Conservation (phyloP, 2,888 invertebrate genomes). For the Lasioglossum malachurum region DNA sequence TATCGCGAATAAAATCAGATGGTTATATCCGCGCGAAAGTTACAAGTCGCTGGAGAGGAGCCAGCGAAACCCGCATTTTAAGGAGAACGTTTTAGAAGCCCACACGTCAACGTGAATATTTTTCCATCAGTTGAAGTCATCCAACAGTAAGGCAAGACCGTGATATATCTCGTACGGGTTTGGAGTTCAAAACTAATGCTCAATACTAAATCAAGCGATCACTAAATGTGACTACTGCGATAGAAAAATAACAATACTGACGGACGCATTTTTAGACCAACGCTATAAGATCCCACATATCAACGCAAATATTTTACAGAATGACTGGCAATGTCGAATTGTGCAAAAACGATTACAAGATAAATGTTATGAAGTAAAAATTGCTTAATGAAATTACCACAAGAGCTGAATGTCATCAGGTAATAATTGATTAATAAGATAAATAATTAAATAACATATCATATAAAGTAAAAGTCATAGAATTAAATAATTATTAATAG, state of each 20-base stretch:
- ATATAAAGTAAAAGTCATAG: neutral
- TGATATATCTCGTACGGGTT: too few species aligned
- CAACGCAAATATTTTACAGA: neutral
- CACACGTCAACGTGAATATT: neutral
- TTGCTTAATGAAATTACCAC: too few species aligned
- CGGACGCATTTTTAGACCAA: neutral
- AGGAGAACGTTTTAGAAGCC: constrained; percentile 5
- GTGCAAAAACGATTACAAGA: too few species aligned
- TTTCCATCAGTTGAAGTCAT: neutral
- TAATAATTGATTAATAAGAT: neutral
- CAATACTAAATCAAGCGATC: neutral
- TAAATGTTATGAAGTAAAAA: too few species aligned
- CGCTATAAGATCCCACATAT: neutral
- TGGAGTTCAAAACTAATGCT: neutral
- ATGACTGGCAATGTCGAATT: neutral
- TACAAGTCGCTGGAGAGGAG: constrained; percentile 26
- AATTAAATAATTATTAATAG: neutral
- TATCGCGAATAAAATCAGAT: constrained; percentile 21
- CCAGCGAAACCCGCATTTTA: neutral
- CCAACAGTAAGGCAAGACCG: neutral
- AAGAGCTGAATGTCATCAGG: too few species aligned
- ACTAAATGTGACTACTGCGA: neutral
- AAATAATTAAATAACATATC: neutral
- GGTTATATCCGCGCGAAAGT: neutral
- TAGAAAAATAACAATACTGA: neutral